phyloP scores from a whole-genome alignment of 2,113 vertebrate genomes.

The Eira barbara region DNA sequence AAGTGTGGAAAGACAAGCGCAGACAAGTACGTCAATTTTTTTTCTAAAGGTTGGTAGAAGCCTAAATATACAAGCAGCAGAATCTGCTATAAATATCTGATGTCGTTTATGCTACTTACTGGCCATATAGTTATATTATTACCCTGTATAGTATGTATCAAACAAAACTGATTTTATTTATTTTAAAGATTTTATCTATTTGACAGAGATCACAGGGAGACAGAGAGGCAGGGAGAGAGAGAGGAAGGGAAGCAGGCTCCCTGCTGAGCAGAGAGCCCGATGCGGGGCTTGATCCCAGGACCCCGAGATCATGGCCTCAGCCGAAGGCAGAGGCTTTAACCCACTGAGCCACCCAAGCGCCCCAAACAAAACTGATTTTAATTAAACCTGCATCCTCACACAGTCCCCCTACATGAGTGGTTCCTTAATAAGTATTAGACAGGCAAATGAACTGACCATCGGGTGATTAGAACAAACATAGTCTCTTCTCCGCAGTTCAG shows the following conservation, averaged over 20 bases:
- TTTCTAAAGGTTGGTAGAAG: neutral
- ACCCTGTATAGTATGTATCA: neutral
- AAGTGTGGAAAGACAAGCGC: conserved; percentile 30
- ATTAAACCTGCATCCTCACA: neutral
- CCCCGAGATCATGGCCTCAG: too few species aligned
- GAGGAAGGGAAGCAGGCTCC: too few species aligned
- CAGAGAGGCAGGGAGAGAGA: too few species aligned
- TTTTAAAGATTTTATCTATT: too few species aligned
- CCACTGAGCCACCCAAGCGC: too few species aligned
- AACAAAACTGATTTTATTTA: neutral
- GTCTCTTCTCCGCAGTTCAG: neutral
- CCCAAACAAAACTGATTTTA: conserved; percentile 2
- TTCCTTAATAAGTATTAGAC: neutral
- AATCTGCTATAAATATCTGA: neutral
- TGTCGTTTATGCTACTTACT: neutral
- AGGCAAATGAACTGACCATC: neutral
- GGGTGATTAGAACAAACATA: neutral
- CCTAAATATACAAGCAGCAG: neutral
- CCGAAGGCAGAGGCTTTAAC: too few species aligned
- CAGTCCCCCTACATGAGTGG: neutral
- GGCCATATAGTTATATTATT: neutral
- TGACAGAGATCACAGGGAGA: too few species aligned
- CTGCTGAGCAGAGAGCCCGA: too few species aligned
- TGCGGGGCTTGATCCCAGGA: too few species aligned
- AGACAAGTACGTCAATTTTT: neutral